Conservation (phyloP, 2,113 vertebrate genomes). For the Rhea americana region DNA sequence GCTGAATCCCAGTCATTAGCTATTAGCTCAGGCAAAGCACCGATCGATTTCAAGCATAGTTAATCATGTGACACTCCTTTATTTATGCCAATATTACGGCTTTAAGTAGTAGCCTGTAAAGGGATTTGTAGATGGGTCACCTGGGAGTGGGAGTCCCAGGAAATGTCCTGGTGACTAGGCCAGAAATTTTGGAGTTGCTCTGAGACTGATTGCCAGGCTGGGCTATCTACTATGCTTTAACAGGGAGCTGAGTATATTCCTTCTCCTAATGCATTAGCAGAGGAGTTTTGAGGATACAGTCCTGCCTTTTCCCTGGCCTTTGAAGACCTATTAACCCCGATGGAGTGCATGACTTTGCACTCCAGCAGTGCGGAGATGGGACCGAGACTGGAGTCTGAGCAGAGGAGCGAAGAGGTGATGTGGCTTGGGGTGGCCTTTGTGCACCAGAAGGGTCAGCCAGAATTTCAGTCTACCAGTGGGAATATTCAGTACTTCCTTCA, state of each 20-base stretch:
- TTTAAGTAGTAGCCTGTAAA: slow-evolving; percentile 27
- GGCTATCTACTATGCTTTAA: neutral
- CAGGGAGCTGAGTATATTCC: slow-evolving; percentile 12
- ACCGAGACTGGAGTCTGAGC: neutral
- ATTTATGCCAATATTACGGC: slow-evolving; percentile 12
- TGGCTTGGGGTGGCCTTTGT: slow-evolving; percentile 41
- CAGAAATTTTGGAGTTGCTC: neutral
- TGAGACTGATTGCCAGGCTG: neutral
- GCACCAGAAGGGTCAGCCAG: slow-evolving; percentile 44
- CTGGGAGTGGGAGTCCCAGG: neutral
- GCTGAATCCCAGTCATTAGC: slow-evolving; percentile 55
- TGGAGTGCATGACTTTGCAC: neutral
- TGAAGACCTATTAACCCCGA: neutral
- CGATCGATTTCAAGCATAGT: slow-evolving; percentile 50
- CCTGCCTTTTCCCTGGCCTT: slow-evolving; percentile 2
- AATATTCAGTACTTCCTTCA: slow-evolving; percentile 47
- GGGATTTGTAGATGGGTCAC: slow-evolving; percentile 22
- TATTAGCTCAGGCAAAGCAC: slow-evolving; percentile 53
- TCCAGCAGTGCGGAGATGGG: neutral
- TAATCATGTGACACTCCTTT: slow-evolving; percentile 38
- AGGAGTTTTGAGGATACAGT: neutral
- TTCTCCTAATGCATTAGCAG: neutral
- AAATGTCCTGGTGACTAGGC: neutral
- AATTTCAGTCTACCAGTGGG: slow-evolving; percentile 14
- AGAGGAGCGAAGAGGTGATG: slow-evolving; percentile 15